Evolutionary conservation across 2,888 invertebrate species (phyloP).

Genomic region (Ceriagrion tenellum): DNA sequence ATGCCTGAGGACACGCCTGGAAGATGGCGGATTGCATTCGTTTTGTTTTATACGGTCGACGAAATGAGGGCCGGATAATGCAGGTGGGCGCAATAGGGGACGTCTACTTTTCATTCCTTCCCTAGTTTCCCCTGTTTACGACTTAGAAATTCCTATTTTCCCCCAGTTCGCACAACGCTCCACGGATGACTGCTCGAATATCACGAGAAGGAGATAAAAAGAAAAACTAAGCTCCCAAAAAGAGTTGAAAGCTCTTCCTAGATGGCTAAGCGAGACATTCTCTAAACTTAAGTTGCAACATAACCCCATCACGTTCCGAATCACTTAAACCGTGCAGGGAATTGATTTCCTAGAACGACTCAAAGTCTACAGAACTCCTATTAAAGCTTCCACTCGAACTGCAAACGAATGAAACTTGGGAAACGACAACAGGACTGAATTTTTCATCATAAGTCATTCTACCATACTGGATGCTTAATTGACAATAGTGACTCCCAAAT

Average conservation of each 20-base stretch:
- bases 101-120: neutral
- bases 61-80: neutral
- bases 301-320: neutral
- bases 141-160: neutral
- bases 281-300: neutral
- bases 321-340: too few species aligned
- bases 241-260: neutral
- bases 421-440: neutral
- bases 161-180: neutral
- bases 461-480: too few species aligned
- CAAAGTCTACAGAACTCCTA: too few species aligned
- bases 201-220: neutral
- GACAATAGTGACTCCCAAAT: too few species aligned
- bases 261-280: neutral
- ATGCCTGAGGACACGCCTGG: neutral
- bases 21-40: neutral
- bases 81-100: neutral
- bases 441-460: too few species aligned
- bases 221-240: neutral
- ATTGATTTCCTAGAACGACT: too few species aligned
- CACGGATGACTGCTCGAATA: neutral
- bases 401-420: neutral
- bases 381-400: neutral
- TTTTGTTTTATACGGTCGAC: neutral
- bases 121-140: neutral